Conservation (phyloP, 1,140 invertebrate species). For the Rhizoglyphus robini region DNA sequence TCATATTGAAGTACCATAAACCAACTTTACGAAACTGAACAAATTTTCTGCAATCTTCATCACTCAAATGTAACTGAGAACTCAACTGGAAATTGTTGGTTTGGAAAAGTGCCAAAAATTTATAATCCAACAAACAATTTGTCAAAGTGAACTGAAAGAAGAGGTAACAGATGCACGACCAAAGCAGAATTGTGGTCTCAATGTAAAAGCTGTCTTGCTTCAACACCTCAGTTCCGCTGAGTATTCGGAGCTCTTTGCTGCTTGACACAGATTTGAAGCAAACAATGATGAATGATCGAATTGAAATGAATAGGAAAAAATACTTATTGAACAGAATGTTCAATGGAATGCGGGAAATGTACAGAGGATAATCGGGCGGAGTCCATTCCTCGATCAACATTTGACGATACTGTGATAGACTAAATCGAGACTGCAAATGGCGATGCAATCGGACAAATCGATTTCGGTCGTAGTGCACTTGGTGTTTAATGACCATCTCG, state of each 20-base stretch:
- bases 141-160: background rate
- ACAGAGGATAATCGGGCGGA: no score
- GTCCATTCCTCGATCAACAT: no score
- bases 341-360: no score
- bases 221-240: background rate
- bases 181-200: background rate
- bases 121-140: background rate
- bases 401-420: no score
- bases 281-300: background rate
- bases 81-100: background rate
- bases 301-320: background rate
- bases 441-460: no score
- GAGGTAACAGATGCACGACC: background rate
- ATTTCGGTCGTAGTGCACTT: no score
- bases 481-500: no score
- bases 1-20: background rate
- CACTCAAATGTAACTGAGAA: background rate
- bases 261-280: background rate
- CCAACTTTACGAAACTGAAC: background rate
- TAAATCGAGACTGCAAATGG: no score
- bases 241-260: background rate
- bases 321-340: background rate
- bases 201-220: background rate
- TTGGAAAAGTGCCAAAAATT: background rate
- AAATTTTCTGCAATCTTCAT: background rate